Percentiles rank a stretch among this genome's conserved stretches.
Evolutionary conservation across 2,797 vertebrate genomes (phyloP).

Genomic region (Loriculus beryllinus): DNA sequence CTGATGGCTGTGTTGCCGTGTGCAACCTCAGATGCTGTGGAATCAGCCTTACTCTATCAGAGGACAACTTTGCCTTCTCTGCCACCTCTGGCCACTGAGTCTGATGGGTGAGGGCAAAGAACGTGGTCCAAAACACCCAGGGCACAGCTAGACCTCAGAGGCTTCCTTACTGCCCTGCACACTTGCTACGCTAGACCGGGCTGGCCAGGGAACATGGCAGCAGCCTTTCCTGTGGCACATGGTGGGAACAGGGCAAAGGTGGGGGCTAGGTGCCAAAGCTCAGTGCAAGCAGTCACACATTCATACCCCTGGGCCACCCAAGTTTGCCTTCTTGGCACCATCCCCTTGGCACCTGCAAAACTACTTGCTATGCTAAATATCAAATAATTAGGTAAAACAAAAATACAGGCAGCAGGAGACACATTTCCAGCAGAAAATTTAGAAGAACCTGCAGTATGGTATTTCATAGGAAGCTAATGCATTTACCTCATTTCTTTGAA

Average conservation of each 20-base stretch:
- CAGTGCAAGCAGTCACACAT: rapidly evolving
- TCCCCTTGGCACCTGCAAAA: background rate
- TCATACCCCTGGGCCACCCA: background rate
- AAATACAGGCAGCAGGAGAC: background rate
- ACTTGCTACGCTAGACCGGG: no score
- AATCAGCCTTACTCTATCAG: background rate
- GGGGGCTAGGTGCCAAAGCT: rapidly evolving
- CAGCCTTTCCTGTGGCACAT: background rate
- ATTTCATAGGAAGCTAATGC: background rate
- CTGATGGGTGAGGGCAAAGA: background rate
- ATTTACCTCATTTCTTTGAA: background rate
- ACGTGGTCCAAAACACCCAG: background rate
- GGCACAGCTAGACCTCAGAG: background rate
- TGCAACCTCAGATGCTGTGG: background rate
- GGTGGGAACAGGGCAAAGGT: rapidly evolving
- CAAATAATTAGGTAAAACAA: background rate
- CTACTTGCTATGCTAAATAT: background rate
- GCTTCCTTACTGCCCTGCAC: rapidly evolving
- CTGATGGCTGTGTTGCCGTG: background rate
- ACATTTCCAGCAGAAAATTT: background rate
- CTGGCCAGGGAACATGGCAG: rapidly evolving
- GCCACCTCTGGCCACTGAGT: background rate
- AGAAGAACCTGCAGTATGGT: background rate
- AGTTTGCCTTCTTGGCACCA: background rate
- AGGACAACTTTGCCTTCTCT: background rate